Base-by-base conservation (phyloP, 2,797 vertebrate genomes). In the Podarcis lilfordi region DNA sequence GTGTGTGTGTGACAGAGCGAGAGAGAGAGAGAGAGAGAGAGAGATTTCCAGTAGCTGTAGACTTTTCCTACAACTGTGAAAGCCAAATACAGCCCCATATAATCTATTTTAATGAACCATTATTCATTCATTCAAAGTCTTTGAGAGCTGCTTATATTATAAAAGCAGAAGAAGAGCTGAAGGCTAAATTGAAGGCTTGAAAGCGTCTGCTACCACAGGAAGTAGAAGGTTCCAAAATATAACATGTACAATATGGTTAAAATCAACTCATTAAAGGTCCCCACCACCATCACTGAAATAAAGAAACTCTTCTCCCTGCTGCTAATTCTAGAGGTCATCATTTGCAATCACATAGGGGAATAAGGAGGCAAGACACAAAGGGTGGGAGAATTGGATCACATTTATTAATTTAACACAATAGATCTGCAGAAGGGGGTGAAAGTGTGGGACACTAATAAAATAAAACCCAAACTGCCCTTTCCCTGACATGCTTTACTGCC, bases 281-380 rank as follows among this genome's bases (percentile, higher is more conserved):
- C 82, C 91, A 55, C 50, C 50, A 55, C 50, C 50, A 55, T 55
- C 50, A 55, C 82, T 89, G 89, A 92, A 85, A 93, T 64, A 64
- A 64, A 90, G 79, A 43, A 91, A 89, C n/a, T 78, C 68, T 91
- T 93, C 86, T 91, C 0, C 0, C 76, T 92, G 40, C 87, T 91
- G 85, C 94, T 93, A 89, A 85, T 93, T 91, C 93, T 89, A 75
- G 32, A 91, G 88, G 89, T 94, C 93, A 95, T 90, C 93, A 93
- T 94, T 93, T 94, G 90, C 88, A 87, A 86, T 92, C 37, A 64
- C 61, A 64, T 7, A 64, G 61, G 61, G 61, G 6, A 64, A 64
- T 64, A 64, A 64, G 61, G 61, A 64, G 61, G 61, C 61, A 23
- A 64, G 21, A 64, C 61, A 64, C 61, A 23, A 64, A 64, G 61